Percentiles rank a stretch among this genome's conserved stretches.
Conservation (phyloP, 2,113 vertebrate species). For the Leptodactylus fuscus region DNA sequence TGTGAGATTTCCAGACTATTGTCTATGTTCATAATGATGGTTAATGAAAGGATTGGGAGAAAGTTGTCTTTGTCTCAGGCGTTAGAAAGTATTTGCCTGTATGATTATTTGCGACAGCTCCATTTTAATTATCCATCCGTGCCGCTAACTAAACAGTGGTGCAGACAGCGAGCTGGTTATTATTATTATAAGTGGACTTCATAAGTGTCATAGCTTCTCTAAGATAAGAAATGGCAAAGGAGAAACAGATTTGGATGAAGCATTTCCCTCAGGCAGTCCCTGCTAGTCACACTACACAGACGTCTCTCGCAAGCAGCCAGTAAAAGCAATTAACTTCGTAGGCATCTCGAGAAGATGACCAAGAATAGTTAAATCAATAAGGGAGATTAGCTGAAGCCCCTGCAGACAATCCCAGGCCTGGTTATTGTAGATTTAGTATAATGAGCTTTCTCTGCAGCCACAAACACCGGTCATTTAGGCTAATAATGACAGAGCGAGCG, state of each 20-base stretch:
- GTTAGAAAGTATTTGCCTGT: background rate
- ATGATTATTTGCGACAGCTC: background rate
- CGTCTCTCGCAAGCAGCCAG: background rate
- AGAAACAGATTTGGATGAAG: background rate
- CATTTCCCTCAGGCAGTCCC: background rate
- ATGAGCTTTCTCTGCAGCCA: conserved; percentile 33
- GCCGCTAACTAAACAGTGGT: background rate
- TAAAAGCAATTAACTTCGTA: conserved; percentile 31
- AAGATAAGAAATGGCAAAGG: background rate
- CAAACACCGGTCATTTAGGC: conserved; percentile 4
- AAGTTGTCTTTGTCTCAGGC: too few relatives aligned
- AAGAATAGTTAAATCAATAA: conserved; percentile 41
- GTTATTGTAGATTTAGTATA: conserved; percentile 16
- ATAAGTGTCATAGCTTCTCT: background rate
- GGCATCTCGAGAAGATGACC: background rate
- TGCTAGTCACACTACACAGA: background rate
- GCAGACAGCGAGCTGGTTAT: background rate
- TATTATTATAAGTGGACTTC: background rate
- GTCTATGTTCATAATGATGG: too few relatives aligned
- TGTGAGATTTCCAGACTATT: background rate
- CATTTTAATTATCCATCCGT: background rate
- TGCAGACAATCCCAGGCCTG: background rate
- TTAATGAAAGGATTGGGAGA: too few relatives aligned
- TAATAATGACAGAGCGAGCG: background rate
- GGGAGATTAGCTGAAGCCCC: conserved; percentile 22